A percentile compares a stretch with the other conserved stretches of the same genome.
Conservation (phyloP, 2,888 invertebrate species). For the Aphodius sticticus region DNA sequence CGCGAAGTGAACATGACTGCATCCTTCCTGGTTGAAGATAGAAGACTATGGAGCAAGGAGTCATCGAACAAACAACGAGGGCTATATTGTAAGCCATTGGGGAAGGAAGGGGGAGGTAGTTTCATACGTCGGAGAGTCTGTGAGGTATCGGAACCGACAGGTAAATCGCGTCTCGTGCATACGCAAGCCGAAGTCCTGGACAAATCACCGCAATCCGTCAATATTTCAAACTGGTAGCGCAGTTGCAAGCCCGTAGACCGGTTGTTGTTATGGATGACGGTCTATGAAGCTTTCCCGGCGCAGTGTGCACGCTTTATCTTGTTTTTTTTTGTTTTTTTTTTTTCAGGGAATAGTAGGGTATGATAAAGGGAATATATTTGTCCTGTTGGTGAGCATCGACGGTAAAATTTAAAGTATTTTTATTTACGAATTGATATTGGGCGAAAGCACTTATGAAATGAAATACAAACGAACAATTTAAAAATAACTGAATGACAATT, state of each 20-base stretch:
- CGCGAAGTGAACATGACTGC: neutral
- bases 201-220: slow-evolving; percentile 47
- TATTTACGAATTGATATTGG: too few species aligned
- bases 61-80: neutral
- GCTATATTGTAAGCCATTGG: neutral
- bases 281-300: neutral
- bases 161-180: slow-evolving; percentile 39
- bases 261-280: neutral
- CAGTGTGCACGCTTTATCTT: neutral
- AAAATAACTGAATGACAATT: too few species aligned
- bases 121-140: neutral
- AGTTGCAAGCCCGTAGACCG: neutral
- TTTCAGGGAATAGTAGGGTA: neutral
- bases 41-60: neutral
- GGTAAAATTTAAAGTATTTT: too few species aligned
- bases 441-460: too few species aligned
- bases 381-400: neutral
- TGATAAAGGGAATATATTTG: neutral
- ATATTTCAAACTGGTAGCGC: slow-evolving; percentile 43
- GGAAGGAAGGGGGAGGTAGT: neutral
- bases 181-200: slow-evolving; percentile 43
- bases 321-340: neutral
- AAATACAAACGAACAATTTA: too few species aligned
- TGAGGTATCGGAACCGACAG: neutral
- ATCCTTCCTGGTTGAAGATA: neutral